These are phyloP conservation scores for Cherax quadricarinatus DNA, from an alignment of 1,140 invertebrate genomes.

Conservation along the genomic window DNA sequence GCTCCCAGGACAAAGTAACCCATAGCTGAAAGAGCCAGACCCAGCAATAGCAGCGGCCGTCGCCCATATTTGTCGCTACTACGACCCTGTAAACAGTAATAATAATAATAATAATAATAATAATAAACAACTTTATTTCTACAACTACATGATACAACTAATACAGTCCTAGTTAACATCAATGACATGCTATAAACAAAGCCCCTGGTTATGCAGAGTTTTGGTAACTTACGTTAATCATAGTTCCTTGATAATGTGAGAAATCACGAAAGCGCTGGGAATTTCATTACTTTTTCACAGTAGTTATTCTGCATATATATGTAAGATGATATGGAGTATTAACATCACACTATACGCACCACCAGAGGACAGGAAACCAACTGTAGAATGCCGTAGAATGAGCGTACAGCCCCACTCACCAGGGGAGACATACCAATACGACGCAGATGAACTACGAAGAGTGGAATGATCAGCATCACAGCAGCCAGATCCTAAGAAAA, in stretches of 20 bases:
- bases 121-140: background rate
- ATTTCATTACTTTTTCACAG: too few relatives aligned
- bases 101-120: background rate
- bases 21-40: background rate
- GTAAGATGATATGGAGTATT: too few relatives aligned
- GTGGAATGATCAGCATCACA: conserved; percentile 32
- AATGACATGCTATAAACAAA: too few relatives aligned
- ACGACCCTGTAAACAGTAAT: conserved; percentile 1
- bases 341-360: background rate
- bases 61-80: conserved; percentile 32
- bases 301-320: too few relatives aligned
- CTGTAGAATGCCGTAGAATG: conserved; percentile 43
- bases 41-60: conserved; percentile 12
- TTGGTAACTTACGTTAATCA: too few relatives aligned
- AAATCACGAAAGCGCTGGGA: too few relatives aligned
- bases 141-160: too few relatives aligned
- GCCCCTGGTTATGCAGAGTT: too few relatives aligned
- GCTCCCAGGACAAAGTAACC: conserved; percentile 19
- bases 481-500: conserved; percentile 24
- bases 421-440: conserved; percentile 21
- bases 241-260: too few relatives aligned
- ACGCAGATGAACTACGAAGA: conserved; percentile 17
- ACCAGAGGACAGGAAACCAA: conserved; percentile 1
- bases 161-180: too few relatives aligned
- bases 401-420: conserved; percentile 19